phyloP scores from a whole-genome alignment of 2,888 invertebrate genomes.

The Stenurella melanura region DNA sequence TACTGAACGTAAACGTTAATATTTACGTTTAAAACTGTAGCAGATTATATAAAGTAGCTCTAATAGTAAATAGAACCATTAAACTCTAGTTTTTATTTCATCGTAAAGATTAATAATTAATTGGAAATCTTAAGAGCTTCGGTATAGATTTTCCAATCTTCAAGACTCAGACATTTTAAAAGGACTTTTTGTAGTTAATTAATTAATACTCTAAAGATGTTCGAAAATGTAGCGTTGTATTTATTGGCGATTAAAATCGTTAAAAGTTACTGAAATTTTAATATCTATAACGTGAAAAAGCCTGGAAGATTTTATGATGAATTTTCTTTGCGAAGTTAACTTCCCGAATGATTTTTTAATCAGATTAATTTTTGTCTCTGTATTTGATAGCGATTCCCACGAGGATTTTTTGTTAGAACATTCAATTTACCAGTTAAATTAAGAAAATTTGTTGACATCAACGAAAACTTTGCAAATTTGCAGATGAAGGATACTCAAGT shows the following conservation, averaged over 20 bases:
- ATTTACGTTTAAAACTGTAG: not conserved
- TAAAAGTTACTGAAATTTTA: conserved; percentile 3
- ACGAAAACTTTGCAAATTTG: no score
- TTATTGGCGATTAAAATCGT: conserved; percentile 24
- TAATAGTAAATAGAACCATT: not conserved
- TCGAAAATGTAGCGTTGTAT: conserved; percentile 20
- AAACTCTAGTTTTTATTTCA: conserved; percentile 11
- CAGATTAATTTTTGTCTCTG: not conserved
- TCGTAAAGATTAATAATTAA: conserved; percentile 30
- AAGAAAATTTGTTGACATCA: not conserved
- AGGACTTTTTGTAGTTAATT: not conserved
- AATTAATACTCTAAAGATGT: conserved; percentile 15
- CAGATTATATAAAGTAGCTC: not conserved
- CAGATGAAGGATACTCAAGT: no score
- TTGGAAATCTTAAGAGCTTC: conserved; percentile 5
- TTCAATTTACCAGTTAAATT: not conserved
- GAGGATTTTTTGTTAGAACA: not conserved
- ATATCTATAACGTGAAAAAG: conserved; percentile 4
- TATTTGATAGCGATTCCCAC: not conserved
- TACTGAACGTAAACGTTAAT: not conserved
- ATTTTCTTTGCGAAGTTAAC: conserved; percentile 7
- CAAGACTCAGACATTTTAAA: conserved; percentile 5
- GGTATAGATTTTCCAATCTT: conserved; percentile 29
- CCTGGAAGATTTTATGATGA: not conserved
- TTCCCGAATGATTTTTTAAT: not conserved